Evolutionary conservation across 2,797 vertebrate genomes (phyloP), one percentile per base, ranked within the genome.

Genomic region (Muraenolepis orangiensis): DNA sequence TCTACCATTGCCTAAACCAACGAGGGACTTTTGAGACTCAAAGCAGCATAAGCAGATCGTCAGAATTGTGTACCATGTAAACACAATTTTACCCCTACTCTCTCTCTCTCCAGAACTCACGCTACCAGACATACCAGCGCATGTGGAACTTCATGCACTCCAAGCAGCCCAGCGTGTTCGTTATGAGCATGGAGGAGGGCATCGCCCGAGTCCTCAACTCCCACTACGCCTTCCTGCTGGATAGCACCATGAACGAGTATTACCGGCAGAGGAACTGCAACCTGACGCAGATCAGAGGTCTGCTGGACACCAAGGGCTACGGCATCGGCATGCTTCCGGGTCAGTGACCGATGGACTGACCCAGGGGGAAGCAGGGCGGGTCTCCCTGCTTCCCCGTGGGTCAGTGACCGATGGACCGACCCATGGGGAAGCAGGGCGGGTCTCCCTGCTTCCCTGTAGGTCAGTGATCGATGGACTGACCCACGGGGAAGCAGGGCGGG

Each of bases 111-210:
- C 92, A 99, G 98, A 99, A 99, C 89, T 99, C 98, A 10, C 96
- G 97, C 71, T 99, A 99, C 88, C 98, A 99, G 94, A 99, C 97
- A 0, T 99, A 99, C 91, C 98, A 99, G 85, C 93, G 98, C 36
- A 99, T 99, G 98, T 99, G 98, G 98, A 99, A 99, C 88, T 99
- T 97, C 93, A 99, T 99, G 98, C 95, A 98, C 87, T 99, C 98
- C 10, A 99, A 99, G 91, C 97, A 99, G 92, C 98, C 98, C 0
- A 98, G 97, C 0, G 97, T 99, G 84, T 99, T 99, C 13, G 98
- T 99, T 82, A 99, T 99, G 93, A 99, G 97, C 93, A 99, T 98
- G 0, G 98, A 99, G 91, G 97, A 99, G 82, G 98, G 98, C 36
- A 98, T 99, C 0, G 97, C 98, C 0, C 94, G 98, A 0, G 97